Conservation (phyloP, 2,888 invertebrate genomes). For the Trachelus stipa region DNA sequence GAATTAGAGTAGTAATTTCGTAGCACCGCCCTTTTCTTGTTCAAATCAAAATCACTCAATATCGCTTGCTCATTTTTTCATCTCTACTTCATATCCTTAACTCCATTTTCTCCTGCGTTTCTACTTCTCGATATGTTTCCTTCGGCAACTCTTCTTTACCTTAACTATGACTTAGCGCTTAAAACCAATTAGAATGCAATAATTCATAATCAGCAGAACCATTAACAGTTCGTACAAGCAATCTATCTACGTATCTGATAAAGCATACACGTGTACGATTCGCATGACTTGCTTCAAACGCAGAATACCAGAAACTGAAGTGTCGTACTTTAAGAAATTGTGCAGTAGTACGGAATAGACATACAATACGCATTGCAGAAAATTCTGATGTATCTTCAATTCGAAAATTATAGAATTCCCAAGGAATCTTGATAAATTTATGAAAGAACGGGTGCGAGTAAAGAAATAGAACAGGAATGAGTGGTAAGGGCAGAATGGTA, state of each 20-base stretch:
- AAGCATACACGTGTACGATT: neutral
- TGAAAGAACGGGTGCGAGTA: neutral
- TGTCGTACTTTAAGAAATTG: neutral
- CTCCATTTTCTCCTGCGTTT: neutral
- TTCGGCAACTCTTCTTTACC: neutral
- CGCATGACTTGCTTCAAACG: neutral
- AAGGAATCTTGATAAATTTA: neutral
- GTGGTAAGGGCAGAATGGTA: neutral
- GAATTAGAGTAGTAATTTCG: slow-evolving; percentile 18
- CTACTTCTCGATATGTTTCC: slow-evolving; percentile 11
- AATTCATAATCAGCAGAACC: neutral
- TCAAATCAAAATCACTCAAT: slow-evolving; percentile 18
- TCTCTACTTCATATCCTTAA: slow-evolving; percentile 17
- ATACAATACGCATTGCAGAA: neutral
- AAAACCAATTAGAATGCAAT: neutral
- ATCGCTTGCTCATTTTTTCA: slow-evolving; percentile 20
- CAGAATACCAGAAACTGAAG: neutral
- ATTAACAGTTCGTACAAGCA: neutral
- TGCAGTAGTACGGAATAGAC: neutral
- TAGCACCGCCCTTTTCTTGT: slow-evolving; percentile 21
- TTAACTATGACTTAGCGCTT: neutral
- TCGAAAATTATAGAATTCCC: neutral
- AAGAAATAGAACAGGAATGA: neutral
- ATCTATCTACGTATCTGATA: neutral
- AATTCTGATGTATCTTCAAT: neutral